Evolutionary conservation across 1,140 invertebrate genomes (phyloP).

Genomic region (Panulirus ornatus): DNA sequence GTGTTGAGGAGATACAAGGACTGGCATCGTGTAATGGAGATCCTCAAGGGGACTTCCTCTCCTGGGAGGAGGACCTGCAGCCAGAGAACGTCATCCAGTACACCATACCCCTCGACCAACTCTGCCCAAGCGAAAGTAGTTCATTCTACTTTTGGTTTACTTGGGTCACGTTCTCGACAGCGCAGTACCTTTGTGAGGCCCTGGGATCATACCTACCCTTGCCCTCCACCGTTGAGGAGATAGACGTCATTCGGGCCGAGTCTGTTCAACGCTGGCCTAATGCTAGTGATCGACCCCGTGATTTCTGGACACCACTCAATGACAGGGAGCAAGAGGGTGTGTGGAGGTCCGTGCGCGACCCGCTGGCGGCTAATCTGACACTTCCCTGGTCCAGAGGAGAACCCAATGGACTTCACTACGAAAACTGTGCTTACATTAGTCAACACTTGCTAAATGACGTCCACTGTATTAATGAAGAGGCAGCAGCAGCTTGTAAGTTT

Average conservation of each 20-base stretch:
- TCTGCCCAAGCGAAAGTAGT: neutral
- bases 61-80: neutral
- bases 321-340: neutral
- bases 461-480: neutral
- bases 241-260: neutral
- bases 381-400: conserved; percentile 1
- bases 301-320: conserved; percentile 14
- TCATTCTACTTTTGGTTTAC: neutral
- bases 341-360: neutral
- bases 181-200: neutral
- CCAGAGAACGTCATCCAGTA: neutral
- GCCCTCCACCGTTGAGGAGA: neutral
- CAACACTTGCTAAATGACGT: neutral
- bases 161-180: neutral
- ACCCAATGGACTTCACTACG: conserved; percentile 12
- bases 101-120: neutral
- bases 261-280: neutral
- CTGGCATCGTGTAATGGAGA: neutral
- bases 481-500: neutral
- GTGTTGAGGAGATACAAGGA: neutral
- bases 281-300: too few relatives aligned
- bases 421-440: conserved; percentile 13
- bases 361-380: neutral
- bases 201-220: neutral
- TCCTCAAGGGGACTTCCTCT: neutral